A percentile compares a stretch with the other conserved stretches of the same genome.
phyloP scores from a whole-genome alignment of 2,888 invertebrate genomes.

The Tachystola acroxantha region DNA sequence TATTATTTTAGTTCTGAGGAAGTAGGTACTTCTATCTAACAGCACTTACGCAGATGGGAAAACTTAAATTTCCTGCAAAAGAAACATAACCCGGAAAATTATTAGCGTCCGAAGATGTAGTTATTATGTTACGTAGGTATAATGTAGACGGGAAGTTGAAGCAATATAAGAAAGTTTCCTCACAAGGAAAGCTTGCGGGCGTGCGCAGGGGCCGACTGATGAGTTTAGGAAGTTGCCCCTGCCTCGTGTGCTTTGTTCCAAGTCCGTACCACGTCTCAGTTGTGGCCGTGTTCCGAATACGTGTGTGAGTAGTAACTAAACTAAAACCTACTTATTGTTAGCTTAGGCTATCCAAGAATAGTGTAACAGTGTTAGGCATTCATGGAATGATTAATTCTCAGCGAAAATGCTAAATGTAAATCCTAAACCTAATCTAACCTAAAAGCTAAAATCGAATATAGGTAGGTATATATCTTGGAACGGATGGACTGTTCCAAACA shows the following conservation, averaged over 20 bases:
- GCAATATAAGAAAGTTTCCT: slow-evolving; percentile 60
- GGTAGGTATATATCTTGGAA: too few species aligned
- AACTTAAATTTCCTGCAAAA: neutral
- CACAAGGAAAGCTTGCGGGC: slow-evolving; percentile 47
- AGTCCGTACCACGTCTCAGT: slow-evolving; percentile 12
- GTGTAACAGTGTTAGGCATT: too few species aligned
- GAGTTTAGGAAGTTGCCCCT: slow-evolving; percentile 64
- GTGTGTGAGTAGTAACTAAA: slow-evolving; percentile 15
- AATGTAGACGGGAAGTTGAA: slow-evolving; percentile 40
- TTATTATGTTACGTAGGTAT: slow-evolving; percentile 16
- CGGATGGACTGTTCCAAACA: too few species aligned
- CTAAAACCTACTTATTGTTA: neutral
- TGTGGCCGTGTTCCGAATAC: slow-evolving; percentile 43
- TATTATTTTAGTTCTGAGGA: too few species aligned
- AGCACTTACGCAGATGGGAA: neutral
- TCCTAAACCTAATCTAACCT: too few species aligned
- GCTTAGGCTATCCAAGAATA: neutral
- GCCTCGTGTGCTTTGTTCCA: slow-evolving; percentile 33
- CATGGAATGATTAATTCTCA: too few species aligned
- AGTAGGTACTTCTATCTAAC: too few species aligned
- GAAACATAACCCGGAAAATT: slow-evolving; percentile 6
- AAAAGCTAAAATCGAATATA: too few species aligned
- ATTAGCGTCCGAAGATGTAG: slow-evolving; percentile 12
- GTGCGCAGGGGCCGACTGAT: slow-evolving; percentile 57
- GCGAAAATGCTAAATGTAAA: too few species aligned